phyloP scores from a whole-genome alignment of 2,888 invertebrate genomes.

The Lamproptera curius region DNA sequence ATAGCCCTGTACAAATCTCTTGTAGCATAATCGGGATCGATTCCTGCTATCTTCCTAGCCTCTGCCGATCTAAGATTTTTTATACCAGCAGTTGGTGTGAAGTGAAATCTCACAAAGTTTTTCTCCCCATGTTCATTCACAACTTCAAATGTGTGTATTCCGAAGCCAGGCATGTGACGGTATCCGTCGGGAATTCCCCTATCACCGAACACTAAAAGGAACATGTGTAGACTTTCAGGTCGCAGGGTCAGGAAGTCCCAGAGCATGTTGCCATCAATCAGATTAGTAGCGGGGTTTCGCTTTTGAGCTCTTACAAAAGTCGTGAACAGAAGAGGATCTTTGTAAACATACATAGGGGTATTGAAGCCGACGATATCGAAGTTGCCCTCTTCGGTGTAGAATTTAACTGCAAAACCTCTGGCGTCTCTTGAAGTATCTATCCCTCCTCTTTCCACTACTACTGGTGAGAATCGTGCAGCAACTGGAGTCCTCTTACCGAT shows the following conservation, averaged over 20 bases:
- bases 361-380: slow-evolving; percentile 95
- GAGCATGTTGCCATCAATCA: slow-evolving; percentile 92
- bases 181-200: slow-evolving; percentile 93
- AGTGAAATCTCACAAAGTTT: slow-evolving; percentile 92
- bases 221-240: slow-evolving; percentile 90
- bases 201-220: slow-evolving; percentile 89
- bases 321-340: slow-evolving; percentile 92
- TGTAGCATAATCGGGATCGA: slow-evolving; percentile 91
- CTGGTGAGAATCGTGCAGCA: slow-evolving; percentile 87
- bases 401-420: slow-evolving; percentile 93
- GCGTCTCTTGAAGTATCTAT: slow-evolving; percentile 92
- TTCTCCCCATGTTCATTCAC: slow-evolving; percentile 83
- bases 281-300: slow-evolving; percentile 91
- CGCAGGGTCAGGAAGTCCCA: slow-evolving; percentile 94
- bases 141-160: slow-evolving; percentile 93
- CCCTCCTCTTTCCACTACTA: slow-evolving; percentile 90
- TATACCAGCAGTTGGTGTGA: slow-evolving; percentile 91
- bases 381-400: slow-evolving; percentile 92
- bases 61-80: slow-evolving; percentile 82
- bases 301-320: slow-evolving; percentile 95
- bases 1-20: slow-evolving; percentile 93
- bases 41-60: slow-evolving; percentile 68
- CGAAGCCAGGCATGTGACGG: slow-evolving; percentile 95
- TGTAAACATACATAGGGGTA: slow-evolving; percentile 92
- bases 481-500: slow-evolving; percentile 88